phyloP scores from a whole-genome alignment of 1,140 invertebrate species.

The Anadara kagoshimensis region DNA sequence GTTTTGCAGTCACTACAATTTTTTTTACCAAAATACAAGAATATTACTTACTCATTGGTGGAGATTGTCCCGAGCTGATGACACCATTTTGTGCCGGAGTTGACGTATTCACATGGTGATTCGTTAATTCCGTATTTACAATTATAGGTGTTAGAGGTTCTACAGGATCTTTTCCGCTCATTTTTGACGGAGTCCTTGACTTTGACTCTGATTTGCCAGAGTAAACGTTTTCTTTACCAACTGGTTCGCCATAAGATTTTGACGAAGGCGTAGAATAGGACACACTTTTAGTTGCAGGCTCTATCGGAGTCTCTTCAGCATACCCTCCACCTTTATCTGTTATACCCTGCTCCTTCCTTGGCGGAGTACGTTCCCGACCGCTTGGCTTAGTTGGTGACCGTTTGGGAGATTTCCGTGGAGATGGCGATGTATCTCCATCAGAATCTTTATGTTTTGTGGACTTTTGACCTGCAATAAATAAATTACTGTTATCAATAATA shows the following conservation, averaged over 20 bases:
- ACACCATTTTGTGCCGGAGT: constrained; percentile 56
- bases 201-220: constrained; percentile 10
- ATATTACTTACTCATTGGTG: constrained; percentile 23
- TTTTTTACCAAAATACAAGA: no score
- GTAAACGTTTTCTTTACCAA: constrained; percentile 33
- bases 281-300: constrained; percentile 14
- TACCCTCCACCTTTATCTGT: constrained; percentile 23
- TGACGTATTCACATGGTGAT: constrained; percentile 30
- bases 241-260: constrained; percentile 7
- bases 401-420: constrained; percentile 53
- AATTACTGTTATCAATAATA: background rate
- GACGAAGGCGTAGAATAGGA: constrained; percentile 4
- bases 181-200: constrained; percentile 41
- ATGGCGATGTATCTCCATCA: constrained; percentile 42
- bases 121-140: constrained; percentile 18
- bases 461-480: constrained; percentile 53
- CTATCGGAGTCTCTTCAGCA: background rate
- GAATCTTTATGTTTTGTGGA: constrained; percentile 51
- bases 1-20: no score
- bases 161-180: constrained; percentile 31
- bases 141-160: constrained; percentile 52
- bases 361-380: constrained; percentile 36
- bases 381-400: constrained; percentile 36
- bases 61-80: constrained; percentile 38
- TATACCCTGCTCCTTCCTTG: constrained; percentile 9